Evolutionary conservation across 2,888 invertebrate genomes (phyloP).

Genomic region (Rhopalosiphum nymphaeae): DNA sequence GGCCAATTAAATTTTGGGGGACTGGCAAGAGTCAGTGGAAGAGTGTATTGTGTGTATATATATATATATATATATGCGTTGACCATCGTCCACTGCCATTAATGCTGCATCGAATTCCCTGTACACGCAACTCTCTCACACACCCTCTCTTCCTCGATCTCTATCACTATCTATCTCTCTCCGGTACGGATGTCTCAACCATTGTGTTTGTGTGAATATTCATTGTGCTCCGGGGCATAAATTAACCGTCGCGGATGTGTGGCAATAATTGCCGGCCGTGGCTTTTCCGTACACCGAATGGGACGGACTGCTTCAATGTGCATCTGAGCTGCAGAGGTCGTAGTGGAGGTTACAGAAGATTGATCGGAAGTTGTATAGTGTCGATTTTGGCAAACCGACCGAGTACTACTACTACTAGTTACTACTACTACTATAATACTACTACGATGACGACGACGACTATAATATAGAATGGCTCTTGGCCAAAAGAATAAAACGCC

Average conservation of each 20-base stretch:
- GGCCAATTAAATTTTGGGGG: constrained; percentile 57
- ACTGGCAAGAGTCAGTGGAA: neutral
- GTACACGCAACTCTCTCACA: neutral
- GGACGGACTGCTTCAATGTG: neutral
- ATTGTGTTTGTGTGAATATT: constrained; percentile 52
- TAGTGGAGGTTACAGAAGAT: constrained; percentile 17
- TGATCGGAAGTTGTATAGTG: constrained; percentile 46
- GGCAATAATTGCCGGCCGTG: constrained; percentile 53
- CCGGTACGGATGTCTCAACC: constrained; percentile 52
- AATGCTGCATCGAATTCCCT: constrained; percentile 24
- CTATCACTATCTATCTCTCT: neutral
- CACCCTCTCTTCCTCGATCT: neutral
- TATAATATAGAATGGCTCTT: constrained; percentile 5
- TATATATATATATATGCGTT: neutral
- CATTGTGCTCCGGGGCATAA: constrained; percentile 59
- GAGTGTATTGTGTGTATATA: neutral
- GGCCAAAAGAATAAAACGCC: constrained; percentile 46
- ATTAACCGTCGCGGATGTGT: constrained; percentile 56
- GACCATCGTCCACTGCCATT: constrained; percentile 51
- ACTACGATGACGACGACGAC: neutral
- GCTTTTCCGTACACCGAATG: constrained; percentile 22
- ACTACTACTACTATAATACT: neutral
- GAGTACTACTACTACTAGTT: neutral
- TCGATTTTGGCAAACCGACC: constrained; percentile 54
- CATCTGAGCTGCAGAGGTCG: neutral